Percentiles rank a stretch among this genome's conserved stretches.
Evolutionary conservation across 2,113 vertebrate genomes (phyloP).

Genomic region (Ptilorrhoa leucosticta): DNA sequence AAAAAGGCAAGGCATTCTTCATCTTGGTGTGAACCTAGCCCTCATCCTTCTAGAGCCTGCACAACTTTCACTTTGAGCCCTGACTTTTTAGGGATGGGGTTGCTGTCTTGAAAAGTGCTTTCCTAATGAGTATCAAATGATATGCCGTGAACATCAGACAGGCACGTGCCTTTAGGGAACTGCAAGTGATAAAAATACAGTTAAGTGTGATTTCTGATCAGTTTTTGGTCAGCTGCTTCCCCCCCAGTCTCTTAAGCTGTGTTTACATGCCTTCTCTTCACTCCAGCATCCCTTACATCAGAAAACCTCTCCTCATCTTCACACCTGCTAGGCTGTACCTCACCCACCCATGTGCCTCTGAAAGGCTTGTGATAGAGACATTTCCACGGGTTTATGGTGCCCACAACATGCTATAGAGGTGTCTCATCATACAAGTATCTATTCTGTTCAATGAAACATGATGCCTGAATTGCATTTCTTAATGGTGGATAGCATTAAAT

Average conservation of each 20-base stretch:
- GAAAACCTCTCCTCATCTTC: not conserved
- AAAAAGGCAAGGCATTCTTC: not conserved
- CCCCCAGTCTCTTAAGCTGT: not conserved
- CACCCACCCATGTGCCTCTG: not conserved
- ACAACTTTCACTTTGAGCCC: not conserved
- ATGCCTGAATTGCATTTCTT: not conserved
- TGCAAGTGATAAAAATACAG: not conserved
- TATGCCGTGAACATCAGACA: not conserved
- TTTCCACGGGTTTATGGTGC: not conserved
- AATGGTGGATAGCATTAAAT: not conserved
- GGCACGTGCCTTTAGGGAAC: not conserved
- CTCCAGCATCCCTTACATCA: not conserved
- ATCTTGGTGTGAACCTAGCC: not conserved
- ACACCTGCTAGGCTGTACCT: not conserved
- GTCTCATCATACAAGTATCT: not conserved
- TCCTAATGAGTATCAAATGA: not conserved
- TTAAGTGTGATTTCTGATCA: not conserved
- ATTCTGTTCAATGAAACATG: not conserved
- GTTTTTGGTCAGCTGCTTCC: not conserved
- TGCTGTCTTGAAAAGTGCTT: not conserved
- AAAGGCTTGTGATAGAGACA: not conserved
- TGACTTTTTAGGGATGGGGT: not conserved
- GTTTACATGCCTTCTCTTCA: not conserved
- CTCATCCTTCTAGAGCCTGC: not conserved
- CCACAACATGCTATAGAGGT: not conserved